Evolutionary conservation across 2,888 invertebrate genomes (phyloP), one percentile per base, ranked within the genome.

Genomic region (Alloscopus bannaensis): DNA sequence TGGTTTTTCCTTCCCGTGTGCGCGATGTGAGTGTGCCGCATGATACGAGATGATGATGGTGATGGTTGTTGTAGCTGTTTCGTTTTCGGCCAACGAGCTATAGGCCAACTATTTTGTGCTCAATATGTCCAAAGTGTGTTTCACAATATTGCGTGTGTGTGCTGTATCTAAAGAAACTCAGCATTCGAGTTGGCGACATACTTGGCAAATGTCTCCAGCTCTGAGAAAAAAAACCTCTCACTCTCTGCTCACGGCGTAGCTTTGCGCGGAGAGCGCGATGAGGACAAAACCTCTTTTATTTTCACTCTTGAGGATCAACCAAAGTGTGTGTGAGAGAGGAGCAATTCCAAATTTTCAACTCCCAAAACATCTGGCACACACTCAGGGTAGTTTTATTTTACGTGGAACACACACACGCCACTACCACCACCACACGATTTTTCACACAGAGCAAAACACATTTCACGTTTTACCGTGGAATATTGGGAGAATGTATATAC

Each of bases 241-340:
- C 55, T 55, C 55, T 59, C 57, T 47, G 4, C 20, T n/a, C 42
- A 2, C 31, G 52, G 52, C 66, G 66, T 13, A 24, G n/a, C n/a
- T n/a, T n/a, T n/a, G n/a, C n/a, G n/a, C n/a, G n/a, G n/a, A n/a
- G n/a, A n/a, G n/a, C n/a, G n/a, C n/a, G n/a, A n/a, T n/a, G n/a
- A n/a, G n/a, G n/a, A n/a, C n/a, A n/a, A n/a, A n/a, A n/a, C n/a
- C n/a, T 29, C 52, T 24, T 47, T n/a, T 50, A 29, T 50, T 52
- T 52, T 29, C 55, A 55, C 52, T 68, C 57, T 36, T n/a, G 45
- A 47, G 59, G 57, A 57, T 57, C 57, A 57, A 28, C n/a, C n/a
- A n/a, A n/a, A n/a, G n/a, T n/a, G n/a, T n/a, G n/a, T n/a, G n/a
- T n/a, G n/a, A n/a, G n/a, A n/a, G n/a, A n/a, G n/a, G 57, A 59